phyloP scores from a whole-genome alignment of 37 sponge, comb jelly and placozoan species.

The Ianthella basta region DNA sequence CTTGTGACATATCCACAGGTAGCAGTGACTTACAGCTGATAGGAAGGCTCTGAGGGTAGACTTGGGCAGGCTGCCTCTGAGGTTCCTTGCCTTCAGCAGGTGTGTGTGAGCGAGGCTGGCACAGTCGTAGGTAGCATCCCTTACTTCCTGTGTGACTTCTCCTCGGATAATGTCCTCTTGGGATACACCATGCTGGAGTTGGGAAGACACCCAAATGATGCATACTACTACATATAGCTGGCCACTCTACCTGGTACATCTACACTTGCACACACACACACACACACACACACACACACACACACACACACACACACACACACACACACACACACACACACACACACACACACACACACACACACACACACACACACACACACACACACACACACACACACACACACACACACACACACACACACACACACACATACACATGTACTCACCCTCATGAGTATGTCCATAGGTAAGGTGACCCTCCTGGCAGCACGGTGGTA shows the following conservation, averaged over 20 bases:
- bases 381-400: constrained; percentile 29
- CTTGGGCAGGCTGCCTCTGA: constrained; percentile 23
- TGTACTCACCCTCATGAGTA: constrained; percentile 63
- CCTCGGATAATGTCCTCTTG: constrained; percentile 79
- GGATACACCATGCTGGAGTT: constrained; percentile 75
- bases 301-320: constrained; percentile 31
- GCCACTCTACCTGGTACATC: no score
- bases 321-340: constrained; percentile 38
- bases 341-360: constrained; percentile 43
- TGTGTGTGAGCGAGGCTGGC: constrained; percentile 87
- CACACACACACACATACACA: not conserved
- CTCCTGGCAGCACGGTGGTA: constrained; percentile 57
- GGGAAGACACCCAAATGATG: no score
- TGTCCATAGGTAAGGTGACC: constrained; percentile 82
- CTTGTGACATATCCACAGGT: no score
- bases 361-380: constrained; percentile 48
- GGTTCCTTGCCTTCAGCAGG: constrained; percentile 51
- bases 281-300: constrained; percentile 13
- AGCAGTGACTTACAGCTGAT: constrained; percentile 69
- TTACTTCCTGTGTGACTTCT: constrained; percentile 44
- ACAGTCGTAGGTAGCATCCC: constrained; percentile 72
- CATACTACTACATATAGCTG: no score
- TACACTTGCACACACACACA: constrained; percentile 30
- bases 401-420: not conserved
- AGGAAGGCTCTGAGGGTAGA: constrained; percentile 50